A percentile compares a stretch with the other conserved stretches of the same genome.
Conservation (phyloP, 2,113 vertebrate species). For the Dinomys branickii region DNA sequence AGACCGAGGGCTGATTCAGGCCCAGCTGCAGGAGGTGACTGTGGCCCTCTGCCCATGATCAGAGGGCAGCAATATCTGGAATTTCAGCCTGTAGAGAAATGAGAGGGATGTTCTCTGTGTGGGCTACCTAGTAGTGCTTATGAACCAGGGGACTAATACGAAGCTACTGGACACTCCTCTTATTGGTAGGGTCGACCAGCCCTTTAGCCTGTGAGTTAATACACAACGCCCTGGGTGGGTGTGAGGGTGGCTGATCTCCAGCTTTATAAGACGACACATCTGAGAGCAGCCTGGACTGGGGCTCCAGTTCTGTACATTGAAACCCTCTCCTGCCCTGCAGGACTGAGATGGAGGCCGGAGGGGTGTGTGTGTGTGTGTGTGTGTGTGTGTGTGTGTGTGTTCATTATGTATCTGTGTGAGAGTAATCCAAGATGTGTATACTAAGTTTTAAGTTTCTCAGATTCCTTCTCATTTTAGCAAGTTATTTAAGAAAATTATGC, state of each 20-base stretch:
- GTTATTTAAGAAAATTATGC: neutral
- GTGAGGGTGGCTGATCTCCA: neutral
- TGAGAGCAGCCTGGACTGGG: too few relatives aligned
- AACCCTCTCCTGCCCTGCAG: too few relatives aligned
- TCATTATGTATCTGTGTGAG: neutral
- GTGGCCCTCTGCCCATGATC: neutral
- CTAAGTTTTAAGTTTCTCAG: neutral
- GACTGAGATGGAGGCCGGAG: too few relatives aligned
- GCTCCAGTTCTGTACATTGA: too few relatives aligned
- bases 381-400: neutral
- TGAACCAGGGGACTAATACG: neutral
- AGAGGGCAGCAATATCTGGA: neutral
- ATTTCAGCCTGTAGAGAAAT: neutral
- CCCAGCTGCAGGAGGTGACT: neutral
- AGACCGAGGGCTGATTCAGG: neutral
- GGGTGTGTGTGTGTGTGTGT: neutral
- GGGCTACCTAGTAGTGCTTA: neutral
- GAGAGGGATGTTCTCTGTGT: neutral
- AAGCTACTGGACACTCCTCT: neutral
- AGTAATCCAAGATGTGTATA: neutral
- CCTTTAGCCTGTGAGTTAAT: constrained; percentile 15
- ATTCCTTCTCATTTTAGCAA: constrained; percentile 38
- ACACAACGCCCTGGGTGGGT: neutral
- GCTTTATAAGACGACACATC: neutral
- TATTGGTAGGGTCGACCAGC: constrained; percentile 9